Percentiles rank a stretch among this genome's conserved stretches.
Conservation (phyloP, 2,888 invertebrate genomes). For the Onchidella celtica region DNA sequence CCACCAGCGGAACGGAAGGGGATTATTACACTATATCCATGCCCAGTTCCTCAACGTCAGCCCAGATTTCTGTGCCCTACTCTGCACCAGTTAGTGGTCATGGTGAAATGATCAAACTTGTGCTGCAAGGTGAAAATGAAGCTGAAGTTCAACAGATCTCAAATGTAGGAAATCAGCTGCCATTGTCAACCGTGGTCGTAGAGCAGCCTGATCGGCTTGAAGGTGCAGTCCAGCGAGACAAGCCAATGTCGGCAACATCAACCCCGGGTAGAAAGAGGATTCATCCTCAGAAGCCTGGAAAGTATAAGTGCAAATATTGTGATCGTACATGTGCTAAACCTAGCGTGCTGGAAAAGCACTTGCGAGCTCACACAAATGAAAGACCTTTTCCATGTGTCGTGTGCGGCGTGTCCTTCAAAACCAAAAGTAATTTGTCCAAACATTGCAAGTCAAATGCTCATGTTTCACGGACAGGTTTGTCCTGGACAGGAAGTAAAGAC, state of each 20-base stretch:
- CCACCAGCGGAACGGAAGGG: not conserved
- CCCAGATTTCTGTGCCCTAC: constrained; percentile 23
- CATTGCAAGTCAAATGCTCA: constrained; percentile 98
- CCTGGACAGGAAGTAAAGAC: constrained; percentile 82
- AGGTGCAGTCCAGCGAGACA: constrained; percentile 9
- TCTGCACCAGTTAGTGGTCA: constrained; percentile 14
- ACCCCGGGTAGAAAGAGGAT: constrained; percentile 63
- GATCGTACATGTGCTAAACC: constrained; percentile 99
- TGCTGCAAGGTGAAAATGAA: constrained; percentile 24
- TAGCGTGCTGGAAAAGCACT: constrained; percentile 98
- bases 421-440: constrained; percentile 97
- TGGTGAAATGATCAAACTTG: constrained; percentile 36
- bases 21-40: constrained; percentile 37
- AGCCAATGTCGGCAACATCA: constrained; percentile 14
- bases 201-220: not conserved
- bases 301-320: constrained; percentile 96
- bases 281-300: constrained; percentile 73
- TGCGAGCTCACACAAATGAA: constrained; percentile 95
- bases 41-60: constrained; percentile 26
- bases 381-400: constrained; percentile 97
- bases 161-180: not conserved
- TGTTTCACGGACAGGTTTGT: constrained; percentile 80
- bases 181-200: not conserved
- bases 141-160: not conserved
- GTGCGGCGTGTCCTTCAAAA: constrained; percentile 98